Evolutionary conservation across 2,888 invertebrate species (phyloP), one percentile per base, ranked within the genome.

Genomic region (Nipponacmea schrenckii): DNA sequence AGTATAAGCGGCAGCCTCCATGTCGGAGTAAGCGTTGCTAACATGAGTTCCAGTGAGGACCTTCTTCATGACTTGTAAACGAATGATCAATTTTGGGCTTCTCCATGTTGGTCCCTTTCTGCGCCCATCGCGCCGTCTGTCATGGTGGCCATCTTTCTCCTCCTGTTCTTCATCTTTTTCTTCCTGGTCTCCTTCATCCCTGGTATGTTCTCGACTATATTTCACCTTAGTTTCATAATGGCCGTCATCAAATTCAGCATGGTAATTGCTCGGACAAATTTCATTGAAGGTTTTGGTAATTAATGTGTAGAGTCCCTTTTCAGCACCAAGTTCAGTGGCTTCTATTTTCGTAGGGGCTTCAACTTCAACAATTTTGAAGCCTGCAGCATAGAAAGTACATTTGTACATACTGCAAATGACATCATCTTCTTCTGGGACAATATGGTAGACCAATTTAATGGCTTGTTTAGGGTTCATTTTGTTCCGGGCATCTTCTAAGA

Each of bases 201-300:
- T 8, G 2, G n/a, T 24, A 24, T 24, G 20, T 20, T 56, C 56
- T 10, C 24, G n/a, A 10, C 24, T 24, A 56, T 56, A n/a, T 56
- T 24, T 56, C 10, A 56, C 56, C 14, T 56, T 56, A 12, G 56
- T 56, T 24, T 56, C 56, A 4, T 56, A 56, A 24, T 56, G 20
- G 56, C 56, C 56, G 56, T 56, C 56, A 56, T 56, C 56, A 24
- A 56, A 24, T 20, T 20, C 24, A 12, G 8, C 10, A 20, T 56
- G 24, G 24, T 56, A 56, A 56, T 56, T 56, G 24, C 14, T 56
- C 14, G 56, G 56, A 24, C 56, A 56, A 24, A 56, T 56, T 56
- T 56, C 56, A 56, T 56, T 56, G 5, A 56, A 56, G 56, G 56
- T 56, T 56, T 56, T 24, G 20, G 56, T 56, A 8, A 56, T 56